A percentile compares a stretch with the other conserved stretches of the same genome.
phyloP scores from a whole-genome alignment of 2,797 vertebrate species.

The Xenentodon cancila region DNA sequence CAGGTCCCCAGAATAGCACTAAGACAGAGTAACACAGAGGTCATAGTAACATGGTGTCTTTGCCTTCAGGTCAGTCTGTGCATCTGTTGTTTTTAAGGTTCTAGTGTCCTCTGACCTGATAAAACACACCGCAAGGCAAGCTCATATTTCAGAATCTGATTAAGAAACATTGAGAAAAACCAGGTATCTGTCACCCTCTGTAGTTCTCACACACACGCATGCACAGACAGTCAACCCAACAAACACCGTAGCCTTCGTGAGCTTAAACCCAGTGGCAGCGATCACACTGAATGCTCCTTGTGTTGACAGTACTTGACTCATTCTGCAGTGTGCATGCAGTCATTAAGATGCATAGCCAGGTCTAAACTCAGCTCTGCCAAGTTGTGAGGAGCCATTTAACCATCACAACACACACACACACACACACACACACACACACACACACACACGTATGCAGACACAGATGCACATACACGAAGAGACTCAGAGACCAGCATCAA shows the following conservation, averaged over 20 bases:
- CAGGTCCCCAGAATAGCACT: constrained; percentile 20
- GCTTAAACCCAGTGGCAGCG: constrained; percentile 33
- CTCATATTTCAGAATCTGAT: constrained; percentile 15
- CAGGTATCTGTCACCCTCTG: background rate
- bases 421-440: constrained; percentile 8
- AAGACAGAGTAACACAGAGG: constrained; percentile 20
- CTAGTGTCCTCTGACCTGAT: constrained; percentile 16
- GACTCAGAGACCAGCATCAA: constrained; percentile 18
- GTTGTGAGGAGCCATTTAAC: constrained; percentile 68
- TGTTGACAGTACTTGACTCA: constrained; percentile 64
- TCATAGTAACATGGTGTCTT: constrained; percentile 21
- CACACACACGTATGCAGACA: constrained; percentile 12
- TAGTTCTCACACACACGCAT: background rate
- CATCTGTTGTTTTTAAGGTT: constrained; percentile 21
- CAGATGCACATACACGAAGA: constrained; percentile 25
- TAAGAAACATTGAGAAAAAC: constrained; percentile 8
- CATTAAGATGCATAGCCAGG: constrained; percentile 75
- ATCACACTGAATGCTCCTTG: constrained; percentile 54
- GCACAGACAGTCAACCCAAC: constrained; percentile 12
- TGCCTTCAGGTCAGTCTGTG: constrained; percentile 10
- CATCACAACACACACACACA: constrained; percentile 22
- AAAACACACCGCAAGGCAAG: constrained; percentile 5
- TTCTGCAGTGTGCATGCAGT: constrained; percentile 67
- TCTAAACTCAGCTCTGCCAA: constrained; percentile 65
- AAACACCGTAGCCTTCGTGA: constrained; percentile 34